phyloP scores from a whole-genome alignment of 2,888 invertebrate species.

The Troides oblongomaculatus region DNA sequence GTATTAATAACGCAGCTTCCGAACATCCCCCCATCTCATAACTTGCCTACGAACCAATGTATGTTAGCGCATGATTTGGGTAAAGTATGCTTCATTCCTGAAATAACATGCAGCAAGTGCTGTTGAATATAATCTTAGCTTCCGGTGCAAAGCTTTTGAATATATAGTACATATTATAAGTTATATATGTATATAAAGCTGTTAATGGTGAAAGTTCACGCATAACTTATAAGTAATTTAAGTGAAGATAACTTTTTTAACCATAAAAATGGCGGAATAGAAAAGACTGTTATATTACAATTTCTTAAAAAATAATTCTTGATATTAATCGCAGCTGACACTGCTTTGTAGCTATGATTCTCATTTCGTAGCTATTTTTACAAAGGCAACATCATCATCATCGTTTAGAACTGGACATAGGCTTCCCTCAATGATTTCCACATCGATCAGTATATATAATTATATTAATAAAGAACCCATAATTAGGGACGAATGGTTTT shows the following conservation, averaged over 20 bases:
- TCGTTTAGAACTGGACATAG: no score
- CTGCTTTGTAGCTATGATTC: no score
- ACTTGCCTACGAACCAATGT: background rate
- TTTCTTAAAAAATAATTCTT: background rate
- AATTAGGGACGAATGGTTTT: no score
- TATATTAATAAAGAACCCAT: no score
- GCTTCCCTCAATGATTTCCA: no score
- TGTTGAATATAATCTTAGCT: background rate
- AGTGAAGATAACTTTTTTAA: no score
- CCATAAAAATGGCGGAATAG: background rate
- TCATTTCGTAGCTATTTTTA: constrained; percentile 6
- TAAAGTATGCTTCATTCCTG: background rate
- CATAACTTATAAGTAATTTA: no score
- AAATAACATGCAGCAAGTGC: background rate
- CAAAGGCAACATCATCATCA: background rate
- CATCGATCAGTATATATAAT: no score
- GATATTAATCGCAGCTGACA: background rate
- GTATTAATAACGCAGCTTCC: background rate
- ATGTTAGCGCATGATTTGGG: background rate
- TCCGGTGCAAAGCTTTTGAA: background rate
- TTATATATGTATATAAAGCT: background rate
- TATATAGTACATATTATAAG: background rate
- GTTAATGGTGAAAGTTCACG: no score
- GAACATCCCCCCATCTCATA: background rate
- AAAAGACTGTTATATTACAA: background rate